These are phyloP conservation scores for Cryptomyrus ogoouensis DNA, from an alignment of 2,113 vertebrate genomes.

Conservation along the genomic window DNA sequence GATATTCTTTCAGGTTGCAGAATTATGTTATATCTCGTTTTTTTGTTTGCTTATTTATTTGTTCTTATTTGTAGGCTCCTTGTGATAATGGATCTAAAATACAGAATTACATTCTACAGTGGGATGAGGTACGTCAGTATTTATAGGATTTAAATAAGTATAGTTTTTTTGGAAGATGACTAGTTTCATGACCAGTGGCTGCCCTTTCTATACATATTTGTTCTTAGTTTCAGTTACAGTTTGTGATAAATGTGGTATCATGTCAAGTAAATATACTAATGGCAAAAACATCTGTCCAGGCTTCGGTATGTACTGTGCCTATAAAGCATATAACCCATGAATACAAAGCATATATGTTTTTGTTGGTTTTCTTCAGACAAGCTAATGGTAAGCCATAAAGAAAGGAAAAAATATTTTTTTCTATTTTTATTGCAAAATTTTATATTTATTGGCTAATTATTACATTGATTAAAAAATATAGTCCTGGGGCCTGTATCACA, in stretches of 20 bases:
- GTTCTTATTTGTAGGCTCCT: constrained; percentile 64
- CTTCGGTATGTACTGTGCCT: not conserved
- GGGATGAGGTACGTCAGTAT: constrained; percentile 78
- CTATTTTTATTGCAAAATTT: not conserved
- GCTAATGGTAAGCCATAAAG: not conserved
- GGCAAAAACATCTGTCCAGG: not conserved
- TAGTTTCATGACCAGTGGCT: not conserved
- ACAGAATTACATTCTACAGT: constrained; percentile 87
- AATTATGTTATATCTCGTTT: not conserved
- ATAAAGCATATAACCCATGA: not conserved
- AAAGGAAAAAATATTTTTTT: not conserved
- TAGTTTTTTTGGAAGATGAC: not conserved
- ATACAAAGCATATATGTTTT: not conserved
- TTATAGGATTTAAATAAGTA: not conserved
- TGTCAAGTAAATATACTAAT: not conserved
- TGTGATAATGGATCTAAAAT: constrained; percentile 97
- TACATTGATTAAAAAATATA: not conserved
- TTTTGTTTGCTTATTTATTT: not conserved
- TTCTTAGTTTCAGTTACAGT: not conserved
- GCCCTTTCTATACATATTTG: not conserved
- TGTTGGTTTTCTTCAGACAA: not conserved
- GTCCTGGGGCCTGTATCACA: not conserved
- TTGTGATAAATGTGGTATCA: not conserved
- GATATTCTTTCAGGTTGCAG: not conserved
- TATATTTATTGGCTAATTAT: not conserved